Conservation (phyloP, 1,140 invertebrate species). For the Brachionus sp. region DNA sequence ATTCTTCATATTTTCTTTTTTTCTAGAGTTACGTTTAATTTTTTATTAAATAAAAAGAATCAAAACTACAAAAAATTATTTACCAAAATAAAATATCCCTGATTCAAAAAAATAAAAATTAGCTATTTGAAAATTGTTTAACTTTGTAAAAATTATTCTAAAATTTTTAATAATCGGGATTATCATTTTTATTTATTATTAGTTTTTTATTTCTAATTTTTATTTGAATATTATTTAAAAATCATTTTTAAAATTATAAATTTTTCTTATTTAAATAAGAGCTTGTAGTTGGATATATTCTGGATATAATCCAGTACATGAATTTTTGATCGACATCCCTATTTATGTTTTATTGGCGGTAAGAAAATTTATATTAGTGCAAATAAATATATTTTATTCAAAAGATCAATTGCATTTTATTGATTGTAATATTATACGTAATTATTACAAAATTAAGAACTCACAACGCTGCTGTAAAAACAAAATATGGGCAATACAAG, state of each 20-base stretch:
- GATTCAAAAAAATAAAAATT: too few species aligned
- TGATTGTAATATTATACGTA: slow-evolving; percentile 41
- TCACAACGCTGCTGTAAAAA: slow-evolving; percentile 41
- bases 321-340: slow-evolving; percentile 32
- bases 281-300: slow-evolving; percentile 36
- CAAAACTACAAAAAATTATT: too few species aligned
- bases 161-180: too few species aligned
- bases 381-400: neutral
- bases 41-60: too few species aligned
- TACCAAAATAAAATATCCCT: too few species aligned
- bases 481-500: slow-evolving; percentile 44
- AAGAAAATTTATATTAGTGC: neutral
- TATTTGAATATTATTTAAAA: neutral
- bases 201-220: neutral
- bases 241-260: neutral
- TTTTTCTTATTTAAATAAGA: neutral
- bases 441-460: slow-evolving; percentile 33
- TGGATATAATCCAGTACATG: slow-evolving; percentile 29
- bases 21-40: too few species aligned
- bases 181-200: too few species aligned
- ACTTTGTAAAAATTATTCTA: too few species aligned
- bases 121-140: too few species aligned
- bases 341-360: slow-evolving; percentile 38
- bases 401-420: slow-evolving; percentile 25
- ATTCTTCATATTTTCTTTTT: too few species aligned